Evolutionary conservation across 2,113 vertebrate genomes (phyloP).

Genomic region (Falco punctatus): DNA sequence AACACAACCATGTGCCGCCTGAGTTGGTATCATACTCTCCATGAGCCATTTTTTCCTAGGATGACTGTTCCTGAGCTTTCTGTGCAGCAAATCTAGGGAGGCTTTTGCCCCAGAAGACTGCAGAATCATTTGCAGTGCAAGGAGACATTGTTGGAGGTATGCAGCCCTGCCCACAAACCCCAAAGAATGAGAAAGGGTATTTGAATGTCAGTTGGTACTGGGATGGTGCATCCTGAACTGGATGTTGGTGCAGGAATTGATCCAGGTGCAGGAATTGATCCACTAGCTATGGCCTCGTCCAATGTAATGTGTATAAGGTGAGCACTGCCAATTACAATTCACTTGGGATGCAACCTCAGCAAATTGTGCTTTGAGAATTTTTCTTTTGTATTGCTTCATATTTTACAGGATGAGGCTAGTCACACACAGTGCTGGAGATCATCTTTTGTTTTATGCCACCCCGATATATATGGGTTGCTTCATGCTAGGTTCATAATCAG

Average conservation of each 20-base stretch:
- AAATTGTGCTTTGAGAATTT: not conserved
- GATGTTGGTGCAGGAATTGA: not conserved
- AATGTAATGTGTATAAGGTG: not conserved
- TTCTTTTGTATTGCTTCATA: not conserved
- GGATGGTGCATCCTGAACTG: not conserved
- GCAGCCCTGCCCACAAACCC: no score
- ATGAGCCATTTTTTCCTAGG: not conserved
- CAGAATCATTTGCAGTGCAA: not conserved
- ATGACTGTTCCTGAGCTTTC: not conserved
- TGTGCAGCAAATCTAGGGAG: not conserved
- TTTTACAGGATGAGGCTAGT: not conserved
- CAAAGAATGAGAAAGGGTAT: not conserved
- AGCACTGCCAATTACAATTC: not conserved
- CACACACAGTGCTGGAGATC: not conserved
- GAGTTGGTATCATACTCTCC: not conserved
- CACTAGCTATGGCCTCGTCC: not conserved
- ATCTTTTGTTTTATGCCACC: not conserved
- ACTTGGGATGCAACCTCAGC: not conserved
- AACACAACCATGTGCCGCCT: not conserved
- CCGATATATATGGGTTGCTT: rapidly evolving
- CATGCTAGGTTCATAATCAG: not conserved
- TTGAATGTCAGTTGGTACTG: not conserved
- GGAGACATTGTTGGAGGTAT: not conserved
- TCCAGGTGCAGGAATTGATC: not conserved
- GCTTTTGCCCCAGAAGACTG: not conserved